phyloP scores from a whole-genome alignment of 1,140 invertebrate species.

The Drosophila eugracilis region DNA sequence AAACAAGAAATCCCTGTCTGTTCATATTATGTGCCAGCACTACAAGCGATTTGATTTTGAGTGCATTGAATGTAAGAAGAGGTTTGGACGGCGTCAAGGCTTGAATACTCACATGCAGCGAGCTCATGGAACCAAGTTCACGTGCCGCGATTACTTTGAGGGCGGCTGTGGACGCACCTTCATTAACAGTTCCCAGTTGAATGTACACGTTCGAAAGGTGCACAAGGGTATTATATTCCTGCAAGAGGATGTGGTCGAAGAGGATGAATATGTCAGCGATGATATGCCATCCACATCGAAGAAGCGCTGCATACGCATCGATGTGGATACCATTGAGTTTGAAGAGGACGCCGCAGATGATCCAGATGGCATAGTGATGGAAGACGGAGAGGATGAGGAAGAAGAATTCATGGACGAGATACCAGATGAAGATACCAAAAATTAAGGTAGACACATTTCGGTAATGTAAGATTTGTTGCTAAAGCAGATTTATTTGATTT shows the following conservation, averaged over 20 bases:
- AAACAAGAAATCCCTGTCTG: conserved; percentile 69
- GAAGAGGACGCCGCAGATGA: conserved; percentile 18
- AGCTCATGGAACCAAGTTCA: conserved; percentile 42
- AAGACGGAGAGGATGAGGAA: conserved; percentile 2
- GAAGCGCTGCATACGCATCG: conserved; percentile 39
- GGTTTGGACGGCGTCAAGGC: conserved; percentile 68
- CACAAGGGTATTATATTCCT: conserved; percentile 40
- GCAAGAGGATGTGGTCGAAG: conserved; percentile 33
- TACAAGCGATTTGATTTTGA: conserved; percentile 57
- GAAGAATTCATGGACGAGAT: background rate
- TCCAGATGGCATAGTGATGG: conserved; percentile 18
- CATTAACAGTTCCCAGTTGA: conserved; percentile 32
- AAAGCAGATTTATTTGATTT: conserved; percentile 59
- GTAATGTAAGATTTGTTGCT: conserved; percentile 40
- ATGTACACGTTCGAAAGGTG: conserved; percentile 53
- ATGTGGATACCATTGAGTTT: conserved; percentile 43
- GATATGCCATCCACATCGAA: conserved; percentile 39
- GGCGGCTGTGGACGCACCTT: conserved; percentile 57
- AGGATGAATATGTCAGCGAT: conserved; percentile 19
- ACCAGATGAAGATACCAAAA: background rate
- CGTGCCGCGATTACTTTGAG: conserved; percentile 44
- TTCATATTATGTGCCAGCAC: conserved; percentile 70
- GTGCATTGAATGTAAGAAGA: conserved; percentile 61
- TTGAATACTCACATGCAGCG: conserved; percentile 68
- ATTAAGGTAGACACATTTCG: conserved; percentile 10